phyloP scores from a whole-genome alignment of 2,113 vertebrate species.

The Ammodramus savannarum region DNA sequence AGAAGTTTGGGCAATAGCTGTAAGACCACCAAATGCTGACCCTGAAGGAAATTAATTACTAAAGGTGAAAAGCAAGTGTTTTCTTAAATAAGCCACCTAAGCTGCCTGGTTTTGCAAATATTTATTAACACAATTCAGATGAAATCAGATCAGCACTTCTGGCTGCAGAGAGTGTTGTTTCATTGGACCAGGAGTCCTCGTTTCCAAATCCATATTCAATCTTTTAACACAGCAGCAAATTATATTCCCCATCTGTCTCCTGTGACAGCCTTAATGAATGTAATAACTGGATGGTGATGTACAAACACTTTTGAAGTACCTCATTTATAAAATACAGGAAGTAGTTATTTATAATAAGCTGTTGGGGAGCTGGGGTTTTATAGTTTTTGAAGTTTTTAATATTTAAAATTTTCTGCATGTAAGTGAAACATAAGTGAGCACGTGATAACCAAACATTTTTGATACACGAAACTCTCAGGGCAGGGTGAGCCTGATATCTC shows the following conservation, averaged over 20 bases:
- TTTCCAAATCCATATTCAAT: constrained; percentile 25
- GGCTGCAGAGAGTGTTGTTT: constrained; percentile 28
- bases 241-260: constrained; percentile 22
- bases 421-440: not conserved
- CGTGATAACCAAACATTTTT: not conserved
- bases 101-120: constrained; percentile 51
- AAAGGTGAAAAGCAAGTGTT: constrained; percentile 67
- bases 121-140: constrained; percentile 49
- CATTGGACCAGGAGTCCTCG: not conserved
- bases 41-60: constrained; percentile 67
- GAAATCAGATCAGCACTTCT: constrained; percentile 58
- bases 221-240: constrained; percentile 40
- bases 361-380: not conserved
- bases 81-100: constrained; percentile 74
- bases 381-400: not conserved
- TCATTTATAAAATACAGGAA: not conserved
- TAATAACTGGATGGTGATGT: not conserved
- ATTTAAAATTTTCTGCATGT: not conserved
- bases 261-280: not conserved
- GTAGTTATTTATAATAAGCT: not conserved
- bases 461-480: not conserved
- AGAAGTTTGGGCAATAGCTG: constrained; percentile 52
- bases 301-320: not conserved
- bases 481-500: not conserved
- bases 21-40: constrained; percentile 65